Evolutionary conservation across 1,140 invertebrate species (phyloP), one percentile per base, ranked within the genome.

Genomic region (Acyrthosiphon pisum): DNA sequence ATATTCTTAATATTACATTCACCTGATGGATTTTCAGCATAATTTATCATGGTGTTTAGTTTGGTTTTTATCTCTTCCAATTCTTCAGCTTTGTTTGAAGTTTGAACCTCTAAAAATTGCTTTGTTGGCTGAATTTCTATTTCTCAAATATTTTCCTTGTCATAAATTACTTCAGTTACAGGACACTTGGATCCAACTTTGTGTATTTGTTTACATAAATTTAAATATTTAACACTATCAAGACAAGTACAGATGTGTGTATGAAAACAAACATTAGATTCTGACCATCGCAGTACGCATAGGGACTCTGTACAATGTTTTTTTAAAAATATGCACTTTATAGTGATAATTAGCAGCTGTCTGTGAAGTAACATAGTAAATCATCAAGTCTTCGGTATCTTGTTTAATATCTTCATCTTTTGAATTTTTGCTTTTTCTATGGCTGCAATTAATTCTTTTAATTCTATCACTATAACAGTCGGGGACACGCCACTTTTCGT

Each of bases 231-330:
- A 81, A 92, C 56, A 81, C 44, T 92, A 76, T 92, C 91, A 41
- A 92, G 30, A 92, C 91, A 92, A n/a, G 91, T 60, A 46, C 68
- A 92, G 35, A 81, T 92, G 68, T 60, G 56, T 11, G 56, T 92
- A 46, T 92, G 68, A 81, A 92, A 48, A 56, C 91, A 92, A 18
- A 92, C 68, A 83, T 92, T 81, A 92, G 68, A 92, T 81, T 92
- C 91, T 46, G 46, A 76, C 30, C 91, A 92, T 56, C 91, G n/a
- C 46, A 92, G 60, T 46, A 83, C 68, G 23, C 91, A 92, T 44
- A 92, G 44, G 68, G 50, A 35, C 30, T 92, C 60, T 41, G 26
- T 26, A 81, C 91, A 92, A 76, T 81, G 30, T 44, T 46, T 76
- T 76, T 23, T 50, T 60, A 41, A 76, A 20, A 44, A 44, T n/a